Conservation (phyloP, 2,797 vertebrate genomes). For the Huso huso region DNA sequence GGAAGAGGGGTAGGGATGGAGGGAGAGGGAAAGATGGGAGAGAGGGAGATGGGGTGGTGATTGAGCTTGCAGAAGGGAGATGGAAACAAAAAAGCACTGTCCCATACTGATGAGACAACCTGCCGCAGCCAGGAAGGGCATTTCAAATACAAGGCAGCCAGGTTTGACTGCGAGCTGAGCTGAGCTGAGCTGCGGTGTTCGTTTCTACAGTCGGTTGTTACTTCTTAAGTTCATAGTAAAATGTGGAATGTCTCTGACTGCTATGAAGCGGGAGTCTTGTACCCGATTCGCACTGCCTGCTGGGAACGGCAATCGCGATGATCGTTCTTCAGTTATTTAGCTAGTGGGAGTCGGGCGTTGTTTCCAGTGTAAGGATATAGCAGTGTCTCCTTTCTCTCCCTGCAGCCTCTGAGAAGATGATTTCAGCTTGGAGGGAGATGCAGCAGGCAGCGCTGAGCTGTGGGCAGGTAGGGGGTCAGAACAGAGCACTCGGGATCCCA, state of each 20-base stretch:
- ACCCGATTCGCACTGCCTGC: neutral
- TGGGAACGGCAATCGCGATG: neutral
- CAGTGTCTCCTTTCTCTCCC: slow-evolving; percentile 15
- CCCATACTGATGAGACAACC: too few species aligned
- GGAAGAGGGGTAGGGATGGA: neutral
- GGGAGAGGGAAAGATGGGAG: neutral
- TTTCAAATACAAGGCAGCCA: too few species aligned
- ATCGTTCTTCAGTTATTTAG: neutral
- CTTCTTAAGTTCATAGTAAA: too few species aligned
- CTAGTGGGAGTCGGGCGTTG: too few species aligned
- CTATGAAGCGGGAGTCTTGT: too few species aligned
- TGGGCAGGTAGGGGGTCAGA: slow-evolving; percentile 60
- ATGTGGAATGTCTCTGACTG: too few species aligned
- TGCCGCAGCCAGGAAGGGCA: too few species aligned
- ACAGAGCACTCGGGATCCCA: too few species aligned
- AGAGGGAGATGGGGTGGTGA: neutral
- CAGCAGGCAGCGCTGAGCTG: slow-evolving; percentile 80
- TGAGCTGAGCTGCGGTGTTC: too few species aligned
- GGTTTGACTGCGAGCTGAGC: too few species aligned
- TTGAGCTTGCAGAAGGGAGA: neutral
- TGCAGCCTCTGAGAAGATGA: slow-evolving; percentile 88
- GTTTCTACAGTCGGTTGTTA: too few species aligned
- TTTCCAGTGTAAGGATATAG: neutral
- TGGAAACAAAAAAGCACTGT: neutral
- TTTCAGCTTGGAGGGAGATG: slow-evolving; percentile 91